Base-by-base conservation (phyloP, 2,113 vertebrate species). In the Alaudala cheleensis region DNA sequence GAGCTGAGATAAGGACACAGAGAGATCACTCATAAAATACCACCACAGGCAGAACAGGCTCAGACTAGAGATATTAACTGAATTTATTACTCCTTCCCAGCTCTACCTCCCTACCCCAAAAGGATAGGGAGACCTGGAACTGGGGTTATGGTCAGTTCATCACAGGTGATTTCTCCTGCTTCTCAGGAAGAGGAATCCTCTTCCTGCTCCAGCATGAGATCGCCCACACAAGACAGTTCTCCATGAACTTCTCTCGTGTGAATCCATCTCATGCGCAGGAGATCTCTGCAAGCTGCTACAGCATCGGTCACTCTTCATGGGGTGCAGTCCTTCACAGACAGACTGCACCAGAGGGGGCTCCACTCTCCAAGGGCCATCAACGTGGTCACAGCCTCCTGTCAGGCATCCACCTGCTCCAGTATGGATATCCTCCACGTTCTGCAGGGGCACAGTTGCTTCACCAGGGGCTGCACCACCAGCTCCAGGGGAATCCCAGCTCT, bases 321-420 rank as follows among this genome's bases (percentile, higher is more conserved):
- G 28, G 28, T 10, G 5, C 33, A 12, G 8, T 21, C 22, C 22
- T 39, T 33, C 18, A 78, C 39, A 9, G 45, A 78, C 39, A 24
- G 33, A 34, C 18, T 23, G 54, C 54, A 53, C 19, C 72, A 67
- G 18, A 51, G 18, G 11, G 17, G 14, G 4, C 33, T 53, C 33
- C 0, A 1, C 33, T 45, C 33, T 70, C 45, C 15, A 45, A 1
- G 0, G 54, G 23, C 33, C 26, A 24, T 23, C 28, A 0, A 22
- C 1, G 0, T 26, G 22, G 21, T 26, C 45, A 86, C 37, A 51
- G 45, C 14, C 45, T 45, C 28, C 54, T 45, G 6, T 20, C 62
- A 60, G 33, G 33, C 26, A 37, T 5, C 7, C 14, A 44, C 33
- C 18, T 31, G 14, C 62, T 77, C 21, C 53, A 58, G 25, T 22